These are phyloP conservation scores for Augochlorella aurata DNA, from an alignment of 2,888 invertebrate genomes.

Conservation along the genomic window DNA sequence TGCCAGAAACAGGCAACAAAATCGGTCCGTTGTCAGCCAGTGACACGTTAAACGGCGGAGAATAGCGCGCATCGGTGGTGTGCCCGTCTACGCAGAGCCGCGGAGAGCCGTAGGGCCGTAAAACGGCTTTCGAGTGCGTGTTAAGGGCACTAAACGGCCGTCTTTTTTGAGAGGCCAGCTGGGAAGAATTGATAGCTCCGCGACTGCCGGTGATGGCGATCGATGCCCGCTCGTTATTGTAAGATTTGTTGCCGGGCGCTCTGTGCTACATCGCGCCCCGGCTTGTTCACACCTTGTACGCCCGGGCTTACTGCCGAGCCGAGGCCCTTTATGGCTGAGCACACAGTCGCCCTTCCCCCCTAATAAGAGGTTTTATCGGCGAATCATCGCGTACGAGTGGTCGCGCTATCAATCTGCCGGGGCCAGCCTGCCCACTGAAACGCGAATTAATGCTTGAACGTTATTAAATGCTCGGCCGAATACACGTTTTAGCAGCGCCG, in stretches of 20 bases:
- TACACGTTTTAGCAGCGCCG: constrained; percentile 8
- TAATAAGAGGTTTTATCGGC: constrained; percentile 57
- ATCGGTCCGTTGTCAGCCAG: constrained; percentile 40
- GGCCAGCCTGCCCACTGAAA: constrained; percentile 13
- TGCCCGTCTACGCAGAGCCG: constrained; percentile 23
- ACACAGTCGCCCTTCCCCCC: not conserved
- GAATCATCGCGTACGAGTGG: constrained; percentile 36
- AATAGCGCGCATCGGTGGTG: constrained; percentile 24
- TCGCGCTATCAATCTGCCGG: constrained; percentile 32
- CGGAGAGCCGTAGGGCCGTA: constrained; percentile 41
- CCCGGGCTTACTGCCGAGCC: not conserved
- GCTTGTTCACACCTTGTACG: constrained; percentile 51
- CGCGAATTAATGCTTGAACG: constrained; percentile 44
- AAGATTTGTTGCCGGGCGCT: constrained; percentile 65
- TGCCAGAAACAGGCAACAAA: constrained; percentile 49
- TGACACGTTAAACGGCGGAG: constrained; percentile 53
- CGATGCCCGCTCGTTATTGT: constrained; percentile 66
- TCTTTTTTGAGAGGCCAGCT: constrained; percentile 63
- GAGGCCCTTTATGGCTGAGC: constrained; percentile 35
- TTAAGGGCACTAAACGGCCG: constrained; percentile 67
- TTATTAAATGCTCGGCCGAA: constrained; percentile 11
- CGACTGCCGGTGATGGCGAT: constrained; percentile 69
- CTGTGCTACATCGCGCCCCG: constrained; percentile 31
- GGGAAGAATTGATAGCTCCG: constrained; percentile 68
- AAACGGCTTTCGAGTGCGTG: constrained; percentile 62